Base-by-base conservation (phyloP, 2,113 vertebrate species). In the Silurus meridionalis region DNA sequence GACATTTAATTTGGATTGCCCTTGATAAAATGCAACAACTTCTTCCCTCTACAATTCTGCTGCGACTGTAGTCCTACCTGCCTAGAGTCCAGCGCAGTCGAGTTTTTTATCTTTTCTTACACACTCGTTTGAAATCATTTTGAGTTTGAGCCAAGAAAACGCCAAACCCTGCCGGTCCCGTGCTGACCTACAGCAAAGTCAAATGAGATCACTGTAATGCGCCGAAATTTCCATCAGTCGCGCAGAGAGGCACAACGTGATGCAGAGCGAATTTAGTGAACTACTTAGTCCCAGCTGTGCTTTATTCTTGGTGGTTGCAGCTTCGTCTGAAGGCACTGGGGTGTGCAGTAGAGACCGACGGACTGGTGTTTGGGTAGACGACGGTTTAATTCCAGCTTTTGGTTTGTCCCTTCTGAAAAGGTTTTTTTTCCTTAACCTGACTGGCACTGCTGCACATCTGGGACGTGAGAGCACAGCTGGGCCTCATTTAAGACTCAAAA, bases 251-350 rank as follows among this genome's bases (percentile, higher is more conserved):
- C 71, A 23, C 21, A n/a, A 75, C 19, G 23, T 74, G 85, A 83
- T 57, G 71, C 78, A 77, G 69, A 75, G 25, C 37, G 8, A 19
- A 80, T 80, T 60, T 17, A 37, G 25, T 28, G 77, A 37, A 8
- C 17, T 53, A 50, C 19, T 5, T 48, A 37, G 48, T 80, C 83
- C 80, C 88, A 52, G 81, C n/a, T 17, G 50, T 83, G 75, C 81
- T 80, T 83, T 78, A 80, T 86, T 71, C 72, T 74, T 15, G 66
- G 72, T 84, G 77, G 79, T 13, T 83, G 52, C 5, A 84, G 87
- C 61, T 88, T 89, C 86, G 88, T 88, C 71, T 89, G 86, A 84
- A 78, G 85, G 83, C 64, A 87, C 50, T 87, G 85, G 86, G 78
- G 79, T 89, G 85, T 88, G 87, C 78, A 53, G 80, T 57, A 60